Base-by-base conservation (phyloP, 2,113 vertebrate genomes). In the Strix aluco region DNA sequence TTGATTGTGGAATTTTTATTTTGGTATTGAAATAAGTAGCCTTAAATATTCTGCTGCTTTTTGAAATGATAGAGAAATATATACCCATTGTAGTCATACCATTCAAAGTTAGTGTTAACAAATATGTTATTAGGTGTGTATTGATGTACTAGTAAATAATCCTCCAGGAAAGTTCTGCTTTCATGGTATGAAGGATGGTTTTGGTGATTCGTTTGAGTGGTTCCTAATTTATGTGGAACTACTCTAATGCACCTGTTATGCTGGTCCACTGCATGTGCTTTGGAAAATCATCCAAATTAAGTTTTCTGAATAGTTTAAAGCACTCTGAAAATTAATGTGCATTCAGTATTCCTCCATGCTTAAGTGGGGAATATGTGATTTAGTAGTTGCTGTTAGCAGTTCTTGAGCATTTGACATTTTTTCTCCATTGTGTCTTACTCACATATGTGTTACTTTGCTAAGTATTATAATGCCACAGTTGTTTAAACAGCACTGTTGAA, bases 1-100 rank as follows among this genome's bases (percentile, higher is more conserved):
- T 19, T 0, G 0, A 11, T 44, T 10, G 20, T 8, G 27, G 20
- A 54, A 32, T 57, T 73, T 47, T 10, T 62, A 8, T 67, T 73
- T 86, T 67, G 36, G 4, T 81, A 29, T 52, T 67, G 17, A 62
- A 57, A 44, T 49, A 59, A 44, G 27, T 62, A 73, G 9, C 27
- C 13, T 58, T 67, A 78, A 47, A 44, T 47, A 65, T 29, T 63
- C 17, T 79, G 10, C 55, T 59, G 15, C 4, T 65, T 84, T 70
- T 80, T 74, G 15, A 86, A 83, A 73, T 67, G 27, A 16, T 8
- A 32, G 26, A 61, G 46, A 75, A 67, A 42, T 63, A 34, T 5
- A 44, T 58, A 38, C 12, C 20, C 3, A 14, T n/a, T 69, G 49
- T 63, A 49, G 44, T 44, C 34, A 19, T 57, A 19, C 23, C 12